Conservation (phyloP, 2,888 invertebrate genomes). For the Apamea epomidion region DNA sequence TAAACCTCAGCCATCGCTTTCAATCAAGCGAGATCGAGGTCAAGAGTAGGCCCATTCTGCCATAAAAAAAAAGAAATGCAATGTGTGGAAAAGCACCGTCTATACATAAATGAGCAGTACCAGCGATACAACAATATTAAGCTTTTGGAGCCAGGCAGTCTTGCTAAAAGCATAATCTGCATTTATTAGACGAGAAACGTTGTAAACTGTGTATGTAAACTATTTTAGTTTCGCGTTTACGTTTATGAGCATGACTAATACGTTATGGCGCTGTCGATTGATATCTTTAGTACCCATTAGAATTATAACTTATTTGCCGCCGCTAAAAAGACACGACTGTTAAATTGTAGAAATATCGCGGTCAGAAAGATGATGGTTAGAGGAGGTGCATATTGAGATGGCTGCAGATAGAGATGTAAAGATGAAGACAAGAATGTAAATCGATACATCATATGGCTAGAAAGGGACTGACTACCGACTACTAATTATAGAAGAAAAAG, state of each 20-base stretch:
- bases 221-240: constrained; percentile 28
- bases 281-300: not conserved
- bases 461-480: no score
- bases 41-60: not conserved
- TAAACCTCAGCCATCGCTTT: not conserved
- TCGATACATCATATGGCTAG: no score
- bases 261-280: not conserved
- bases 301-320: not conserved
- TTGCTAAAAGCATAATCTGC: constrained; percentile 5
- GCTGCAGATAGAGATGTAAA: not conserved
- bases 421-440: not conserved
- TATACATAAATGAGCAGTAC: not conserved
- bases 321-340: not conserved
- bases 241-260: constrained; percentile 4
- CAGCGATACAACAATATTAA: not conserved
- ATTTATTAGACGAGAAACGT: constrained; percentile 1
- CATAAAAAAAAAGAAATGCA: not conserved
- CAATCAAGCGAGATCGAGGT: not conserved
- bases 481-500: no score
- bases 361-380: not conserved
- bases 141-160: constrained; percentile 23
- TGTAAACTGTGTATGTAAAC: not conserved
- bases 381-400: not conserved
- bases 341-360: not conserved
- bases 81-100: not conserved